phyloP scores from a whole-genome alignment of 2,113 vertebrate species.

The Tretioscincus oriximinensis region DNA sequence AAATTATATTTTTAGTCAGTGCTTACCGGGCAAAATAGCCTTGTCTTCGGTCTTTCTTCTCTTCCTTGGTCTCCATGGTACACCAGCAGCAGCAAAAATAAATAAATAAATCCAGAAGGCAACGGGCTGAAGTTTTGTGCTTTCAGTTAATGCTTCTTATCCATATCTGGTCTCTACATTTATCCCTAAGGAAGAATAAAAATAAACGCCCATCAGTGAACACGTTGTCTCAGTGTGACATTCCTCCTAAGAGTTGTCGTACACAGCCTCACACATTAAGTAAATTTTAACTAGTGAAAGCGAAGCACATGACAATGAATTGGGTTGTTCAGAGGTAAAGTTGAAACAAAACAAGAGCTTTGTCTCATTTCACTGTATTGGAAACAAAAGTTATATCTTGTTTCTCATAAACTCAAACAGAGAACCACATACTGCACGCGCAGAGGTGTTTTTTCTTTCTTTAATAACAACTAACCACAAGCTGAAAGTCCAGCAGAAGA shows the following conservation, averaged over 20 bases:
- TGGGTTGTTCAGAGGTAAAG: background rate
- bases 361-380: background rate
- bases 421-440: background rate
- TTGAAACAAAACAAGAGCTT: slow-evolving; percentile 5
- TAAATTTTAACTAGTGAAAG: slow-evolving; percentile 58
- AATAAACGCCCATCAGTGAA: slow-evolving; percentile 40
- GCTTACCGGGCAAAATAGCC: slow-evolving; percentile 82
- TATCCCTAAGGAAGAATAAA: slow-evolving; percentile 33
- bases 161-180: slow-evolving; percentile 53
- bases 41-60: slow-evolving; percentile 80
- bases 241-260: slow-evolving; percentile 27
- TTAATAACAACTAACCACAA: background rate
- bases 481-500: no score
- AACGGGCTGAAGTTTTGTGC: slow-evolving; percentile 37
- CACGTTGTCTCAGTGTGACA: slow-evolving; percentile 28
- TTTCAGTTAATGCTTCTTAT: slow-evolving; percentile 65
- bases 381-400: background rate
- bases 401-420: background rate
- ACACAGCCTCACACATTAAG: slow-evolving; percentile 31
- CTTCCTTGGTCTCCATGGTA: slow-evolving; percentile 80
- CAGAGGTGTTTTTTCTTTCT: background rate
- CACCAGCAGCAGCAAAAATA: slow-evolving; percentile 11
- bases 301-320: slow-evolving; percentile 2
- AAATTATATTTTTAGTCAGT: slow-evolving; percentile 18
- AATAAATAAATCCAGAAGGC: slow-evolving; percentile 20